Base-by-base conservation (phyloP, 2,888 invertebrate genomes). In the Andrena bicolor region DNA sequence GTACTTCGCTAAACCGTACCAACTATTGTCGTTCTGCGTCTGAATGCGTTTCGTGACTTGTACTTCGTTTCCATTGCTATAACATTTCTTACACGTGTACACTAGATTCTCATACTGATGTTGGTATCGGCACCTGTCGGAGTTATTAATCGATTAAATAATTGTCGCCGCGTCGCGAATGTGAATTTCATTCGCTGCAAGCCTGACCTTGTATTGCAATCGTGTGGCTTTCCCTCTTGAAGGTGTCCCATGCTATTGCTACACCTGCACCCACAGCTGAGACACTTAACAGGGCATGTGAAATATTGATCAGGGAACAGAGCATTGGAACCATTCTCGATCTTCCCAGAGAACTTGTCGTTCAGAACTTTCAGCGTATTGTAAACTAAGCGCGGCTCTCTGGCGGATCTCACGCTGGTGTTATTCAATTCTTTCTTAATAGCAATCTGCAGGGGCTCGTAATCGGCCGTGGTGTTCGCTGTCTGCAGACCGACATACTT, bases 301-400 rank as follows among this genome's bases (percentile, higher is more conserved):
- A 97, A 97, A 94, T 97, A 97, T 91, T 97, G 96, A 89, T 97
- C 97, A 48, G 97, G 96, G 93, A 97, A 97, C 69, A 96, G 94
- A 90, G 96, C 95, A 20, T 96, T 95, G 23, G 95, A 94, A 53
- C 95, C 93, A 82, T 95, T 95, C 64, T 95, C 95, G 56, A 97
- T 96, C 86, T 96, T 95, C 2, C 96, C 96, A 87, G 95, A 96
- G 91, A 97, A 97, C 93, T 97, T 97, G 77, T 96, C 96, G 94
- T 97, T 97, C 68, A 97, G 94, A 69, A 96, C 96, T 94, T 96
- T 96, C 76, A 97, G 94, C 2, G 96, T 96, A 76, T 95, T 95
- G 90, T 96, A 97, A 63, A 97, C 95, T 77, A 97, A 95, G 84
- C 95, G 94, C 0, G 97, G 96, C 86, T 95, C 95, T 61, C 97